Evolutionary conservation across 1,140 invertebrate genomes (phyloP), one percentile per base, ranked within the genome.

Genomic region (Camponotus vicinus): DNA sequence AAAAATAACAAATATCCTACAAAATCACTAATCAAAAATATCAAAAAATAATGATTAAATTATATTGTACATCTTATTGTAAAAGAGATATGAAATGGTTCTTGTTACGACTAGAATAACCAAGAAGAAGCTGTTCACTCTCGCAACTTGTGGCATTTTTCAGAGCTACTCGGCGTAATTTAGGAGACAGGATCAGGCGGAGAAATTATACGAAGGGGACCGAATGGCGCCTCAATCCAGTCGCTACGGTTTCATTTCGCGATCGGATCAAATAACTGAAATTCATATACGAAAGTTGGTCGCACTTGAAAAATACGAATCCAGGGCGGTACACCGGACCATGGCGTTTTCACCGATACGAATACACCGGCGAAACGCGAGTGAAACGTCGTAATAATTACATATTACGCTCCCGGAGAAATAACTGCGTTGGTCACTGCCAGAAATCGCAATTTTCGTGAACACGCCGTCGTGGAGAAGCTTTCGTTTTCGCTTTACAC

Each of bases 201-300:
- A 59, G 69, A 73, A 83, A 83, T 83, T 83, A 63, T 4, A 52
- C 49, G 40, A 73, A 37, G 11, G 27, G 79, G 15, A 70, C 21
- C 15, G 21, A 83, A 59, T 45, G 37, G 34, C 79, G 27, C 49
- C 78, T 70, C 34, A 64, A 27, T 27, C 1, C 27, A 32, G n/a
- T 21, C n/a, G 61, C 21, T 37, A 76, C 21, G 37, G 37, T 86
- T 78, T 70, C 82, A 71, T 88, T 89, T 91, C 83, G 59, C 73
- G 89, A 90, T 91, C 86, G 80, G 82, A 82, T 75, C 85, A 87
- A 92, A 91, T 89, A 88, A 91, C 37, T 85, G 77, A 63, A 73
- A 85, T 69, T 79, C 57, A 66, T 66, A 59, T 18, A 45, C 49
- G 64, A 79, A 80, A 67, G 75, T 69, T 85, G 64, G 61, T 32